Evolutionary conservation across 2,888 invertebrate genomes (phyloP).

Genomic region (Zeuzera pyrina): DNA sequence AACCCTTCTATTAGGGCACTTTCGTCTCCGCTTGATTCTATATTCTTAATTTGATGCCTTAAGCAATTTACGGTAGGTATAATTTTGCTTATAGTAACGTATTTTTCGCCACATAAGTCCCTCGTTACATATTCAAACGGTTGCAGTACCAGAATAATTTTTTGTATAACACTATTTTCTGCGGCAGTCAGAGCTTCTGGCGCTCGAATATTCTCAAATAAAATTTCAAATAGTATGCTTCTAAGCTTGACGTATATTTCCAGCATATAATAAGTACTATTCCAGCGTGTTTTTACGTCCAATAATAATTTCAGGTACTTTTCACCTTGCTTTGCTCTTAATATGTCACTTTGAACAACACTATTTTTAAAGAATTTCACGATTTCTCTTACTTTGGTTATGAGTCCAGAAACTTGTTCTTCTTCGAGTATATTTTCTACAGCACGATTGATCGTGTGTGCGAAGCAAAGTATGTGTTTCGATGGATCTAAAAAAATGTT

Average conservation of each 20-base stretch:
- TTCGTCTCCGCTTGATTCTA: neutral
- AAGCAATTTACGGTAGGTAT: slow-evolving; percentile 17
- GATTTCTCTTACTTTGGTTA: slow-evolving; percentile 11
- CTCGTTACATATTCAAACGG: slow-evolving; percentile 19
- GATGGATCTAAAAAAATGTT: slow-evolving; percentile 10
- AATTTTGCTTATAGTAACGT: slow-evolving; percentile 19
- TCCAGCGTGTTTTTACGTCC: no score
- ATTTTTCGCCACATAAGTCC: slow-evolving; percentile 19
- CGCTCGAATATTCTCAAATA: no score
- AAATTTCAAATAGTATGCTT: no score
- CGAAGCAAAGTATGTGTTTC: slow-evolving; percentile 12
- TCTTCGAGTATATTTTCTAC: slow-evolving; percentile 9
- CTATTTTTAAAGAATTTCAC: slow-evolving; percentile 12
- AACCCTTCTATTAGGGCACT: neutral
- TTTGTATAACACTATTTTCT: slow-evolving; percentile 11
- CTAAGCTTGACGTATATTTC: no score
- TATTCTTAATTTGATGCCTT: slow-evolving; percentile 12
- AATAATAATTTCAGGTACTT: no score
- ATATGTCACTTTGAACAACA: slow-evolving; percentile 14
- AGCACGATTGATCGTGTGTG: slow-evolving; percentile 10
- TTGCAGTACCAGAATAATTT: slow-evolving; percentile 19
- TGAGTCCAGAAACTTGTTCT: slow-evolving; percentile 6
- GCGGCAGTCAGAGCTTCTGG: slow-evolving; percentile 11
- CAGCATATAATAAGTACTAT: no score
- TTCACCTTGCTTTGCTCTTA: no score